These are phyloP conservation scores for Eremophila alpestris DNA, from an alignment of 2,797 vertebrate species.

Conservation along the genomic window DNA sequence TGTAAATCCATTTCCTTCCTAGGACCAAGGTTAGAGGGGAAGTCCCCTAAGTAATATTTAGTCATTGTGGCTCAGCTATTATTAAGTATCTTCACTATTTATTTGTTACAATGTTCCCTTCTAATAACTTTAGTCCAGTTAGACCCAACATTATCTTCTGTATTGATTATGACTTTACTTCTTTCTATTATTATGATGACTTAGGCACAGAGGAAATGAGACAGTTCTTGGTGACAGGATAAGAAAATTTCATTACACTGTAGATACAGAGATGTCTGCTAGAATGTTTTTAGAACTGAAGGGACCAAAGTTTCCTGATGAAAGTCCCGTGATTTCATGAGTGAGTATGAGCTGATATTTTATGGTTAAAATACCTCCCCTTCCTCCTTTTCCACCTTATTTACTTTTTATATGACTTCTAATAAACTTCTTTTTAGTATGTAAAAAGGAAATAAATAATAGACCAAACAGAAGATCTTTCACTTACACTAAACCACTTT, in stretches of 20 bases:
- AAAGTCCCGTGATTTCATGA: background rate
- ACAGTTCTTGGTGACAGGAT: background rate
- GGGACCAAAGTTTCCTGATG: background rate
- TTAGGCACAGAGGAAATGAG: background rate
- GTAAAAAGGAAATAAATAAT: background rate
- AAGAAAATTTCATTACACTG: background rate
- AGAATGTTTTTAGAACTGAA: background rate
- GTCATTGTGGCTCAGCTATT: background rate
- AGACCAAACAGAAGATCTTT: background rate
- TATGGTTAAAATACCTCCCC: background rate
- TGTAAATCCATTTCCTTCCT: constrained; percentile 27
- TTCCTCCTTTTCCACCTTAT: background rate
- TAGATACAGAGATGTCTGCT: background rate
- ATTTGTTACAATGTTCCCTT: background rate
- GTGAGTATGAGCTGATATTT: background rate
- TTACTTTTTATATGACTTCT: background rate
- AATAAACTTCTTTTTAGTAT: background rate
- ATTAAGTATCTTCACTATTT: background rate
- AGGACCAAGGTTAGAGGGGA: background rate
- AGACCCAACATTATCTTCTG: background rate
- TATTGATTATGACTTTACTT: background rate
- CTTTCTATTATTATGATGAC: background rate
- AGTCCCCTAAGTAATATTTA: constrained; percentile 10
- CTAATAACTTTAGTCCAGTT: background rate
- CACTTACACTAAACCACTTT: background rate